Evolutionary conservation across 1,140 invertebrate genomes (phyloP), one percentile per base, ranked within the genome.

Genomic region (Phymastichus coffea): DNA sequence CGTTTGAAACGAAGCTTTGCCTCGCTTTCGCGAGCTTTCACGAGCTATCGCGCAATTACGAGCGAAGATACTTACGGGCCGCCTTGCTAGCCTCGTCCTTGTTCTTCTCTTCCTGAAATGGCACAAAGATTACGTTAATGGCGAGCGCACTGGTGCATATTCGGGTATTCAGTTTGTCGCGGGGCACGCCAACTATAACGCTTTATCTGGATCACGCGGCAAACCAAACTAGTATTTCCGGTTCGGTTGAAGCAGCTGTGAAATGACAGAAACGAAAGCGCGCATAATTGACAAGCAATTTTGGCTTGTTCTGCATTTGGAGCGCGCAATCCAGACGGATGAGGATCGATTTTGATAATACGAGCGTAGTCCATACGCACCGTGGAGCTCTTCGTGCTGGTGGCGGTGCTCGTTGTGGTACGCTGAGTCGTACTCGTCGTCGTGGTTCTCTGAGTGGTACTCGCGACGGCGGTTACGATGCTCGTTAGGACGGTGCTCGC

Each of bases 41-140:
- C 33, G 33, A n/a, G 33, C 8, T n/a, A 35, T 35, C 33, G 33
- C n/a, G n/a, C n/a, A n/a, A n/a, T n/a, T n/a, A n/a, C n/a, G n/a
- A n/a, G n/a, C n/a, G 30, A 15, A 22, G 19, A 44, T 68, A 72
- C 72, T 64, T 63, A 74, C 73, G 40, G 14, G 58, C 55, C 22
- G 55, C 47, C 26, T 66, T 70, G 2, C 70, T 14, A 2, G 44
- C 17, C 12, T 48, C 59, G 9, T 43, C 30, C 19, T 37, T 55
- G 17, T 37, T 55, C 10, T 61, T 55, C 6, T 55, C 53, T 12
- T 55, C 59, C 59, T 55, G 51, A 40, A 60, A 60, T 7, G 25
- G 23, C 8, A 26, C 44, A 1, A 3, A 6, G 44, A 44, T 8
- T 43, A n/a, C n/a, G n/a, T n/a, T n/a, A n/a, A n/a, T n/a, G n/a